Conservation (phyloP, 2,797 vertebrate species). For the Buceros bicornis region DNA sequence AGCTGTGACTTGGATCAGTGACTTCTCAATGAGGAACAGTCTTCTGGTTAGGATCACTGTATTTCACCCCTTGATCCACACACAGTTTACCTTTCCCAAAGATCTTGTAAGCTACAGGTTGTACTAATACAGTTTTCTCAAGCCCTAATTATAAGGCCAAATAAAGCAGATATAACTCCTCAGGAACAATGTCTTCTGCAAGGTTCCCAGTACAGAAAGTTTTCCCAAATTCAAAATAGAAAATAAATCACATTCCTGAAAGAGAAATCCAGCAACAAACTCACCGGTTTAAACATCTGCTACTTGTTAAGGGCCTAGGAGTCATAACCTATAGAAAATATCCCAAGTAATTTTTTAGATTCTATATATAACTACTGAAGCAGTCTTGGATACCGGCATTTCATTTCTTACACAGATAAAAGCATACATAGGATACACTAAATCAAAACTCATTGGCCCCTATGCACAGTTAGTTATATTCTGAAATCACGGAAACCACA, state of each 20-base stretch:
- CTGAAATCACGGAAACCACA: too few relatives aligned
- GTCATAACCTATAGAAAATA: background rate
- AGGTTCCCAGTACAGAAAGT: background rate
- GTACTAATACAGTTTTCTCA: background rate
- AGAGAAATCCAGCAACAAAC: background rate
- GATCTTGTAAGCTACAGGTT: background rate
- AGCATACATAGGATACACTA: background rate
- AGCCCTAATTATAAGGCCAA: rapidly evolving
- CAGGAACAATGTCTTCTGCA: background rate
- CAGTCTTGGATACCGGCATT: background rate
- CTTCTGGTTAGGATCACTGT: background rate
- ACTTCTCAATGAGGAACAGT: background rate
- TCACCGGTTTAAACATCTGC: background rate
- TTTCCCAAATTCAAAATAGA: background rate
- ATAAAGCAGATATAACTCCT: background rate
- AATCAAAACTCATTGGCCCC: background rate
- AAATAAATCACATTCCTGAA: background rate
- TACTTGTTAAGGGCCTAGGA: background rate
- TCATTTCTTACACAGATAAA: background rate
- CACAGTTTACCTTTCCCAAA: background rate
- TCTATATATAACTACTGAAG: background rate
- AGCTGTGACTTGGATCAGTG: background rate
- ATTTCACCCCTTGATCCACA: background rate
- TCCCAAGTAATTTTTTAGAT: background rate
- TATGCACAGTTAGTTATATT: too few relatives aligned